Conservation (phyloP, 2,888 invertebrate species). For the Dexiosoma caninum region DNA sequence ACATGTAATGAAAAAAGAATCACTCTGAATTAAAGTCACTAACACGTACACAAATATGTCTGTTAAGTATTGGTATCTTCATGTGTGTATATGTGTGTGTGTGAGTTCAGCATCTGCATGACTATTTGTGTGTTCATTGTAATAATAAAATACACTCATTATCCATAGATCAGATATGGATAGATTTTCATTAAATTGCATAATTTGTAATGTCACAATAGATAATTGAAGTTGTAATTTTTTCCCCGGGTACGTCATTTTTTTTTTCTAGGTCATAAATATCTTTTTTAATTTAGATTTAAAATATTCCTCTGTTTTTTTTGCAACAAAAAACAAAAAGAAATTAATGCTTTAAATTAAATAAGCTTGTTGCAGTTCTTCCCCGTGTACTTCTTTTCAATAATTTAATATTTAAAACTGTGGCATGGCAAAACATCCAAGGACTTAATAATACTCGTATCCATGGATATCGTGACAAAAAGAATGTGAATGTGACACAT, state of each 20-base stretch:
- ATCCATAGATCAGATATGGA: constrained; percentile 62
- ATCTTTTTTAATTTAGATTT: constrained; percentile 39
- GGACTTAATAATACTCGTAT: no score
- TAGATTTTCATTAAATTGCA: constrained; percentile 62
- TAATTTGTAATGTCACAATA: constrained; percentile 63
- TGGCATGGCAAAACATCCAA: no score
- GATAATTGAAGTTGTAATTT: constrained; percentile 58
- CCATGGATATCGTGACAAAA: no score
- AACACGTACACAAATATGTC: neutral
- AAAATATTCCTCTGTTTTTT: neutral
- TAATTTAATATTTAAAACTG: no score
- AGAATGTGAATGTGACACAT: no score
- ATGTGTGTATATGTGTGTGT: neutral
- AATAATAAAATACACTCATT: constrained; percentile 54
- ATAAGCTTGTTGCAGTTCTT: neutral
- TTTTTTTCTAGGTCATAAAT: constrained; percentile 10
- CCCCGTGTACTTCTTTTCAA: no score
- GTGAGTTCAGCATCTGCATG: no score
- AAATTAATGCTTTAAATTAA: neutral
- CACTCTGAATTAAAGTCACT: constrained; percentile 26
- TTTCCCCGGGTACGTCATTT: constrained; percentile 3
- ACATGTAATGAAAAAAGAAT: constrained; percentile 7
- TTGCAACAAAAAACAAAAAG: no score
- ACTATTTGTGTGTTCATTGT: neutral
- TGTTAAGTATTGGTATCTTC: neutral